These are phyloP conservation scores for Malthinus flaveolus DNA, from an alignment of 2,888 invertebrate genomes.

Conservation along the genomic window DNA sequence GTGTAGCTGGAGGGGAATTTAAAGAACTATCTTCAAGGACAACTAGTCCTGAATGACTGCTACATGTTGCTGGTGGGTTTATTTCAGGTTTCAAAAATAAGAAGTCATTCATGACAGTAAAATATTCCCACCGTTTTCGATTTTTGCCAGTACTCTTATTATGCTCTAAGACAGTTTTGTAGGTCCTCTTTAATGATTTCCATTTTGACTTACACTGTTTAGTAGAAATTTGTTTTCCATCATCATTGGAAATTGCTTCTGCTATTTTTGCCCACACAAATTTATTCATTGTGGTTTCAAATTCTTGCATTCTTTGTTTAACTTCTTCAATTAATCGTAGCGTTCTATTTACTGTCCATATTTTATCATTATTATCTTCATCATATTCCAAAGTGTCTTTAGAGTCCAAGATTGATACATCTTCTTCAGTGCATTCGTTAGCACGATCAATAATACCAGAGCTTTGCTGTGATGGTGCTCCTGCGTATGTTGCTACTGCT, in stretches of 20 bases:
- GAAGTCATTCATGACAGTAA: too few species aligned
- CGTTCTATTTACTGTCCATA: too few species aligned
- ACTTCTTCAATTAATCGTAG: conserved; percentile 1
- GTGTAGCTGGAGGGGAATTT: too few species aligned
- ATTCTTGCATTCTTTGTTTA: not conserved
- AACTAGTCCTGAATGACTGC: too few species aligned
- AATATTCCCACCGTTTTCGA: too few species aligned
- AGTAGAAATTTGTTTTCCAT: not conserved
- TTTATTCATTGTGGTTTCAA: not conserved
- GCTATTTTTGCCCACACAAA: conserved; percentile 4
- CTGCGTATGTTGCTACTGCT: conserved; percentile 1
- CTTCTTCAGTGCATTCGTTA: not conserved
- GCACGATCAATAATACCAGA: not conserved
- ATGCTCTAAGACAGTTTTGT: too few species aligned
- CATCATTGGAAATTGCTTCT: not conserved
- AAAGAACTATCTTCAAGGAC: too few species aligned
- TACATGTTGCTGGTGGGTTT: too few species aligned
- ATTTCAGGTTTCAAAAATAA: too few species aligned
- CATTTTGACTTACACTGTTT: not conserved
- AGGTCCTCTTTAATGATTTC: too few species aligned
- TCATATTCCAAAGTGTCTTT: not conserved
- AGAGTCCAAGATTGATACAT: too few species aligned
- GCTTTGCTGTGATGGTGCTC: not conserved
- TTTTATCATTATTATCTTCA: not conserved
- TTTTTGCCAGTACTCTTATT: too few species aligned